Evolutionary conservation across 2,113 vertebrate genomes (phyloP), one percentile per base, ranked within the genome.

Genomic region (Tricholaema leucomelas): DNA sequence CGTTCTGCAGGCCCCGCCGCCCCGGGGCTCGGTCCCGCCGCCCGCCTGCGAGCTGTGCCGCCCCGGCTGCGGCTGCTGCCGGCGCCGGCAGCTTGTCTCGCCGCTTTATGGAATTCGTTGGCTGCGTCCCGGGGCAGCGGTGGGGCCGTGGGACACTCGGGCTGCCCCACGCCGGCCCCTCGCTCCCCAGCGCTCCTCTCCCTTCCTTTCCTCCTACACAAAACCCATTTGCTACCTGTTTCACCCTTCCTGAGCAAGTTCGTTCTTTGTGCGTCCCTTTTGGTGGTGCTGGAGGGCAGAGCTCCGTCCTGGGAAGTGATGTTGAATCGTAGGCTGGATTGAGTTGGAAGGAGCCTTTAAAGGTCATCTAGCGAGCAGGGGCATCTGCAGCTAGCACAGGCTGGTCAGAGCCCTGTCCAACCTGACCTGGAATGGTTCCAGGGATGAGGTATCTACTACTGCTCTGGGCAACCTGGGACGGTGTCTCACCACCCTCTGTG

Each of bases 11-110:
- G 61, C 61, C 38, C 71, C 66, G 50, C 85, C 72, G 76, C 77
- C 76, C 44, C 44, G 42, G 35, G 56, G 48, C 72, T 63, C 48
- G 30, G 35, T 42, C 65, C 27, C 48, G 42, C 70, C 56, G 31
- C 80, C 65, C 70, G 70, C 70, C 83, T 64, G 79, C 65, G 36
- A 76, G 38, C 70, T 64, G 48, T 28, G 76, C 82, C 79, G 64
- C 69, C 59, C 70, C 42, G 72, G 61, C 56, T 6, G 79, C 73
- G 9, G 76, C 76, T 59, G 25, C 9, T 5, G 38, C 52, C 59
- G 9, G 30, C 16, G 35, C 31, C 28, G 1, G 1, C 3, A 6
- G 1, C 15, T 10, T 5, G 12, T 31, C n/a, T 11, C 46, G 9
- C 15, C 28, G 31, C 72, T 25, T 21, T 4, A 3, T 2, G 52